Evolutionary conservation across 35 echinoderm and acorn worm genomes (phyloP).

Genomic region (Acanthaster planci): DNA sequence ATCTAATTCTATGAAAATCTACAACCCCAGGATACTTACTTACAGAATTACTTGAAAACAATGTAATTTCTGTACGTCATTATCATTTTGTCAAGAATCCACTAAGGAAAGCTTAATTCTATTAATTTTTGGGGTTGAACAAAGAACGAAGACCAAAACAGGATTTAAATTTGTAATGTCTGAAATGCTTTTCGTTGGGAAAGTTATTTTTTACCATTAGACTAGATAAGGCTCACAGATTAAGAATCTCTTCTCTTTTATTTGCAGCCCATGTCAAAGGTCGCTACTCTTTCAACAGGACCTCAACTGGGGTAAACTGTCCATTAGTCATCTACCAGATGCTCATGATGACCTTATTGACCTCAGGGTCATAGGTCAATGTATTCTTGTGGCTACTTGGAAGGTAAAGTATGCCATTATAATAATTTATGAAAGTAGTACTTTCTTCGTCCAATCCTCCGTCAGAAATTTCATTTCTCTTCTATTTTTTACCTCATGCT

Average conservation of each 20-base stretch:
- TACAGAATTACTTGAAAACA: no score
- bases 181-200: not conserved
- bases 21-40: no score
- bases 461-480: no score
- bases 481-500: no score
- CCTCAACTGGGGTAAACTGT: constrained; percentile 7
- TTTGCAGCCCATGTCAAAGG: constrained; percentile 62
- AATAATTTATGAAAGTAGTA: not conserved
- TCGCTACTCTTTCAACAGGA: constrained; percentile 46
- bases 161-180: not conserved
- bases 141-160: not conserved
- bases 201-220: not conserved
- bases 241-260: not conserved
- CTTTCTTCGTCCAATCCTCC: no score
- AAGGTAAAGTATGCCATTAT: constrained; percentile 40
- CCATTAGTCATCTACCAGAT: not conserved
- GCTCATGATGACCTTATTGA: constrained; percentile 41
- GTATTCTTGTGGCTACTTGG: constrained; percentile 61
- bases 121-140: no score
- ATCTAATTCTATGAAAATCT: no score
- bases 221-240: not conserved
- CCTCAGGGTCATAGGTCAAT: constrained; percentile 24
- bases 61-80: no score
- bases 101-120: no score
- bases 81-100: no score